Percentiles rank a stretch among this genome's conserved stretches.
These are phyloP conservation scores for Rotaria socialis DNA, from an alignment of 2,888 invertebrate species.

Conservation along the genomic window DNA sequence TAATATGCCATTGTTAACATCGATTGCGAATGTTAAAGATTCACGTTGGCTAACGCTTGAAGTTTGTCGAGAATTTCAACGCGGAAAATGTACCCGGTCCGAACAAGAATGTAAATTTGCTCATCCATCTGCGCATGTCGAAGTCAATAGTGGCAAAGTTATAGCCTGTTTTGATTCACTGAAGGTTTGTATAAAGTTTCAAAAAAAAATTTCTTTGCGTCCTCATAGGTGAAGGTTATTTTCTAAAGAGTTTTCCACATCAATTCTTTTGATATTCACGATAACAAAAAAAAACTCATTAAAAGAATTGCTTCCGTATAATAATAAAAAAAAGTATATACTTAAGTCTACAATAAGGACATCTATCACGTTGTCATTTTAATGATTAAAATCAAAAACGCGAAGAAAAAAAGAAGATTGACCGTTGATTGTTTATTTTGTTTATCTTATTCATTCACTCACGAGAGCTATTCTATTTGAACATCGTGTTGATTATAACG, in stretches of 20 bases:
- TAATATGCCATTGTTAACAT: background rate
- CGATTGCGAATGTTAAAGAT: conserved; percentile 68
- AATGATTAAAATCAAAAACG: background rate
- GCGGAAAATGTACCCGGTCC: conserved; percentile 97
- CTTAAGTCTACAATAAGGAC: background rate
- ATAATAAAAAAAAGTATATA: background rate
- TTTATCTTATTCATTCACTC: background rate
- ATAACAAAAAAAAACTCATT: background rate
- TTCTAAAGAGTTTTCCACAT: no score
- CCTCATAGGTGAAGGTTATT: no score
- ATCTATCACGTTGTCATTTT: background rate
- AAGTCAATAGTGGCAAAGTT: conserved; percentile 98
- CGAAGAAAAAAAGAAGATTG: background rate
- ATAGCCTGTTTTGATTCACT: conserved; percentile 99
- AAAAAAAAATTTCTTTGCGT: no score
- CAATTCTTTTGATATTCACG: no score
- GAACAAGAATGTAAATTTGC: conserved; percentile 98
- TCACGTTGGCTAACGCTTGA: conserved; percentile 99
- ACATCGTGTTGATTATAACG: background rate
- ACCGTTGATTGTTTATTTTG: conserved; percentile 19
- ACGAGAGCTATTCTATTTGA: background rate
- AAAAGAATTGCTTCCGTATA: background rate
- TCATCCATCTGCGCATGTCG: conserved; percentile 97
- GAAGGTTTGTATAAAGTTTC: conserved; percentile 73
- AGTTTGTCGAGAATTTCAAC: conserved; percentile 89